These are phyloP conservation scores for Vulpes lagopus DNA, from an alignment of 2,113 vertebrate genomes.

Conservation along the genomic window DNA sequence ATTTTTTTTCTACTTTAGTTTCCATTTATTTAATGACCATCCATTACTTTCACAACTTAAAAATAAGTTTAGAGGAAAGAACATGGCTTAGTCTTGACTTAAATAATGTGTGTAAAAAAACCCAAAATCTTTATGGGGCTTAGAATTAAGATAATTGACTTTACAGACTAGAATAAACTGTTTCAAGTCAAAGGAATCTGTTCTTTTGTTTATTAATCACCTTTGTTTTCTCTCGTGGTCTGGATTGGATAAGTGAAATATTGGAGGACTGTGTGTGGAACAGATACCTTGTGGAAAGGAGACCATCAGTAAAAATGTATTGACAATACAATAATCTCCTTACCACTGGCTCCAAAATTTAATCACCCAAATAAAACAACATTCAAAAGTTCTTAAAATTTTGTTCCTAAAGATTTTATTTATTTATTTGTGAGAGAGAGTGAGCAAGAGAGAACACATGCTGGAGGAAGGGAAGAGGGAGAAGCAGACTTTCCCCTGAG, in stretches of 20 bases:
- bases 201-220: not conserved
- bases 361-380: not conserved
- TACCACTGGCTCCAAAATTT: not conserved
- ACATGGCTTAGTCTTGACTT: not conserved
- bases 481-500: no score
- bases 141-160: not conserved
- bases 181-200: slow-evolving; percentile 17
- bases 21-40: not conserved
- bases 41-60: not conserved
- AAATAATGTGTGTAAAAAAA: not conserved
- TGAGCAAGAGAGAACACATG: no score
- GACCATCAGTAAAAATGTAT: not conserved
- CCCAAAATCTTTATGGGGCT: not conserved
- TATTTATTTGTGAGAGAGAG: no score
- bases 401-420: no score
- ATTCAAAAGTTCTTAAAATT: no score
- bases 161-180: slow-evolving; percentile 8
- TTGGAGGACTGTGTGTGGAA: not conserved
- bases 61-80: slow-evolving; percentile 43
- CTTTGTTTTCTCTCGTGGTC: not conserved
- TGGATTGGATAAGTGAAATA: not conserved
- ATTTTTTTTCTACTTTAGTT: not conserved
- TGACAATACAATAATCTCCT: not conserved
- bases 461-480: no score
- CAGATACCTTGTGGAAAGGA: not conserved